Conservation (phyloP, 2,113 vertebrate species). For the Rhea americana region DNA sequence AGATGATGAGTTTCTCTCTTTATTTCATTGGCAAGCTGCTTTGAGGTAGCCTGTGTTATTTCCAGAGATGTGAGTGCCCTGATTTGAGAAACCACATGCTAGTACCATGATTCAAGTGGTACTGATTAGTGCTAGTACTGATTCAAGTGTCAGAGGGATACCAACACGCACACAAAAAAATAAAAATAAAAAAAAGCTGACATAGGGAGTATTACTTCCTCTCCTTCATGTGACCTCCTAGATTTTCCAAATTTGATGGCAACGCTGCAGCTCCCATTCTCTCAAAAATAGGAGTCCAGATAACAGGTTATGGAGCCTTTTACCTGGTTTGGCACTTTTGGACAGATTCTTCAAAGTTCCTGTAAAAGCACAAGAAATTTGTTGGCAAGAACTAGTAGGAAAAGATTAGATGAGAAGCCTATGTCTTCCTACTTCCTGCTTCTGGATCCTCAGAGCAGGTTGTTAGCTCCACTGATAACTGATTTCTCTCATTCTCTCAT, state of each 20-base stretch:
- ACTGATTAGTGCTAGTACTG: not conserved
- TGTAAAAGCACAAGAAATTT: not conserved
- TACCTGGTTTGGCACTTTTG: not conserved
- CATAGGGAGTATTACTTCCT: not conserved
- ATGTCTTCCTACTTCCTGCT: not conserved
- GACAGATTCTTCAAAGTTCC: not conserved
- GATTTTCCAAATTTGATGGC: not conserved
- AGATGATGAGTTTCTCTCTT: not conserved
- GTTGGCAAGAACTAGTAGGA: not conserved
- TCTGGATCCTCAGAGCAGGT: not conserved
- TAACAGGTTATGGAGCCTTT: not conserved
- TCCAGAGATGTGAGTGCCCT: fast-evolving
- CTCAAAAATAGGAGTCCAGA: not conserved
- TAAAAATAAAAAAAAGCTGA: not conserved
- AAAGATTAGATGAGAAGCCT: not conserved
- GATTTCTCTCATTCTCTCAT: not conserved
- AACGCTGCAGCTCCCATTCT: not conserved
- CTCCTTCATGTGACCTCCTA: not conserved
- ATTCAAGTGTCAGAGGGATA: not conserved
- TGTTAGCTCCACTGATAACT: not conserved
- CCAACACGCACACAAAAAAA: not conserved
- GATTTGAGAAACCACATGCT: fast-evolving
- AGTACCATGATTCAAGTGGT: not conserved
- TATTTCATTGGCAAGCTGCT: not conserved
- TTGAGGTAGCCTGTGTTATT: not conserved